phyloP scores from a whole-genome alignment of 1,140 invertebrate genomes.

The Nixonia krombeini region DNA sequence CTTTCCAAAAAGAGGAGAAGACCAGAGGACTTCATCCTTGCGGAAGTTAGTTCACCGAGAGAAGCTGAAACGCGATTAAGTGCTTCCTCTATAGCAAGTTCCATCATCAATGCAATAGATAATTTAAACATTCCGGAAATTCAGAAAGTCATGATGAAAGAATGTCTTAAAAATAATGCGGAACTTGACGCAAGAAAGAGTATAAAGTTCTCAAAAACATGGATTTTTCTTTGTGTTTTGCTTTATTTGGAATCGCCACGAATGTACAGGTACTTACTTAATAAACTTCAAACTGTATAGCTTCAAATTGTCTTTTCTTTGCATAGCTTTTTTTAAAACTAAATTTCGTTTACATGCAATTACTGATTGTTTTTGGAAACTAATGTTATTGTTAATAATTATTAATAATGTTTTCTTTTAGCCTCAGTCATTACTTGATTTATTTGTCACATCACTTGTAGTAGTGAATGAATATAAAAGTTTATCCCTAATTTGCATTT shows the following conservation, averaged over 20 bases:
- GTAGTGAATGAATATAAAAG: too few species aligned
- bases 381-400: too few species aligned
- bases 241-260: slow-evolving; percentile 55
- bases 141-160: slow-evolving; percentile 60
- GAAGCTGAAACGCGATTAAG: not conserved
- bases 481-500: too few species aligned
- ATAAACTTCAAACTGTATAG: not conserved
- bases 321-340: not conserved
- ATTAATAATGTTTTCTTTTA: too few species aligned
- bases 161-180: slow-evolving; percentile 48
- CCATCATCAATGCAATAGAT: slow-evolving; percentile 32
- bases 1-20: not conserved
- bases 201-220: slow-evolving; percentile 52
- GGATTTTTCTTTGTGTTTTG: slow-evolving; percentile 57
- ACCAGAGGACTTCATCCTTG: not conserved
- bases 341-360: too few species aligned
- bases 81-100: not conserved
- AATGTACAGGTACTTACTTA: slow-evolving; percentile 47
- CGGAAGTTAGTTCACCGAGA: not conserved
- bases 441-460: too few species aligned
- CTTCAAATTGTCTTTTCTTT: too few species aligned
- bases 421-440: too few species aligned
- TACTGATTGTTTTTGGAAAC: too few species aligned
- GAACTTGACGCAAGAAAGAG: slow-evolving; percentile 28
- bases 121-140: slow-evolving; percentile 54